Evolutionary conservation across 2,797 vertebrate genomes (phyloP), one percentile per base, ranked within the genome.

Genomic region (Sardinella longiceps): DNA sequence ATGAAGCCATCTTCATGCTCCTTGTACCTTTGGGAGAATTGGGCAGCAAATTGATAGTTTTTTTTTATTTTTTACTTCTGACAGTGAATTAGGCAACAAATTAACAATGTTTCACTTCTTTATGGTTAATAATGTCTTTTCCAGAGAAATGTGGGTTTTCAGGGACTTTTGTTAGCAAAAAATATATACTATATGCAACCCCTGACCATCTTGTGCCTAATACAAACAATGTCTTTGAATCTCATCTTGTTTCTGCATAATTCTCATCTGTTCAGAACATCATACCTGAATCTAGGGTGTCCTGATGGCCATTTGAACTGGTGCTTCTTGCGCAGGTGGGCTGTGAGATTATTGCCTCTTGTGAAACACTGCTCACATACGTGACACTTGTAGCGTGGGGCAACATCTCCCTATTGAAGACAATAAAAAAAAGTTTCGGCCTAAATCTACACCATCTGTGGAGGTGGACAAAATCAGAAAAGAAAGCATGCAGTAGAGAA

Each of bases 301-400:
- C 98, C 98, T 0, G 98, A 98, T 0, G 98, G 98, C 98, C 98
- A 99, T 88, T 98, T 99, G 93, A 99, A 99, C 84, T 99, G 98
- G 87, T 99, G 98, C 89, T 99, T 99, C 94, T 99, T 99, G 89
- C 98, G 96, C 88, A 99, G 96, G 88, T 99, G 98, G 0, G 98
- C 96, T 0, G 98, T 99, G 37, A 99, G 96, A 92, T 97, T 99
- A 94, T 98, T 98, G 0, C 98, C 98, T 1, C 98, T 95, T 0
- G 98, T 99, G 94, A 99, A 99, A 92, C 98, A 98, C 92, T 99
- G 98, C 90, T 98, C 98, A 87, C 98, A 99, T 82, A 99, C 97
- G 0, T 99, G 98, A 88, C 98, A 99, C 92, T 98, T 99, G 93
- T 99, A 99, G 23, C 98, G 96, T 23, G 98, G 97, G 85, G 95